Percentiles rank a stretch among this genome's conserved stretches.
These are phyloP conservation scores for Polyommatus icarus DNA, from an alignment of 2,888 invertebrate genomes.

Conservation along the genomic window DNA sequence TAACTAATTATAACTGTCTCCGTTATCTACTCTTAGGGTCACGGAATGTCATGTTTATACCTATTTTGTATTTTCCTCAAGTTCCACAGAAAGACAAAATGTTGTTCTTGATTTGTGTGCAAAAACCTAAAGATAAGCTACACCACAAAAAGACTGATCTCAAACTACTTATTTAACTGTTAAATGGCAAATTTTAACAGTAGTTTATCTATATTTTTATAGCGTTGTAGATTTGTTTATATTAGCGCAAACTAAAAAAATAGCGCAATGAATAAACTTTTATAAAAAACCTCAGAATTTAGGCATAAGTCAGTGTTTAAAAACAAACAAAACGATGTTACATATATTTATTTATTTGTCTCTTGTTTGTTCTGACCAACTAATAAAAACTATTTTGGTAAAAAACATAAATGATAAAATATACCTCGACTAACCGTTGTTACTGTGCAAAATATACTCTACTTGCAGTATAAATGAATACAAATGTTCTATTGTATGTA, in stretches of 20 bases:
- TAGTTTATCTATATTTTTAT: neutral
- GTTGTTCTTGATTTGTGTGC: neutral
- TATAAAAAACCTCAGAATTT: neutral
- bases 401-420: neutral
- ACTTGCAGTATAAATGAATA: neutral
- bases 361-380: neutral
- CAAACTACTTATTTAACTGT: neutral
- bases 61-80: neutral
- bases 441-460: neutral
- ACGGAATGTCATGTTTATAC: neutral
- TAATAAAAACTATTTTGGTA: neutral
- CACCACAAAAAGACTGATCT: neutral
- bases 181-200: neutral
- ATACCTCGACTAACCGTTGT: no score
- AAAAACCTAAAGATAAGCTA: neutral
- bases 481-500: neutral
- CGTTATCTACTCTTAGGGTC: slow-evolving; percentile 9
- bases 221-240: neutral
- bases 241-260: no score
- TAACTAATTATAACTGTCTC: slow-evolving; percentile 25
- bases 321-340: neutral
- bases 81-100: neutral
- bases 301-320: neutral
- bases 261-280: no score
- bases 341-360: neutral